Evolutionary conservation across 2,888 invertebrate species (phyloP).

Genomic region (Sphaeridia pumilis): DNA sequence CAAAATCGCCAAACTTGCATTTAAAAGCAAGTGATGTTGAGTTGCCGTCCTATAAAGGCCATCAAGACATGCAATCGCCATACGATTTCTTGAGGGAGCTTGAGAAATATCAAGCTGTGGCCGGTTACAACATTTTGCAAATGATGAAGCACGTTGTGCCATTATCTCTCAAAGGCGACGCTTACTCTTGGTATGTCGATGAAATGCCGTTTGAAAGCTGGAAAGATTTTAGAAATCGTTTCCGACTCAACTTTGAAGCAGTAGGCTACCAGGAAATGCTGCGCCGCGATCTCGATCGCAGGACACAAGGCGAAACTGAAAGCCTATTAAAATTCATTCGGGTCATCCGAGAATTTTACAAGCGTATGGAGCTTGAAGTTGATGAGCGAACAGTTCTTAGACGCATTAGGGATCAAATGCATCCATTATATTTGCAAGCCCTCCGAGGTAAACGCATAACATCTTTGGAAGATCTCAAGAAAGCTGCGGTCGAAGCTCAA

Average conservation of each 20-base stretch:
- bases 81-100: constrained; percentile 21
- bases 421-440: neutral
- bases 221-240: constrained; percentile 10
- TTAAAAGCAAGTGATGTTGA: constrained; percentile 6
- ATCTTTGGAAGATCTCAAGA: neutral
- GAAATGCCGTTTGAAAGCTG: constrained; percentile 8
- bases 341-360: neutral
- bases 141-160: constrained; percentile 19
- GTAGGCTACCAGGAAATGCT: constrained; percentile 18
- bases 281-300: constrained; percentile 14
- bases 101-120: constrained; percentile 14
- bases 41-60: constrained; percentile 18
- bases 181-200: constrained; percentile 19
- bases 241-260: constrained; percentile 19
- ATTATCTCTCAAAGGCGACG: constrained; percentile 13
- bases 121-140: constrained; percentile 14
- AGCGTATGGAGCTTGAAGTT: neutral
- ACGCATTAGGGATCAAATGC: neutral
- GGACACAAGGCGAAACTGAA: constrained; percentile 20
- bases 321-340: neutral
- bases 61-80: constrained; percentile 17
- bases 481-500: neutral
- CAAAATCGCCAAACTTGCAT: neutral
- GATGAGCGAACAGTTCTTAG: neutral
- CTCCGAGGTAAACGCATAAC: neutral